Evolutionary conservation across 2,797 vertebrate genomes (phyloP), one percentile per base, ranked within the genome.

Genomic region (Epinephelus malabaricus): DNA sequence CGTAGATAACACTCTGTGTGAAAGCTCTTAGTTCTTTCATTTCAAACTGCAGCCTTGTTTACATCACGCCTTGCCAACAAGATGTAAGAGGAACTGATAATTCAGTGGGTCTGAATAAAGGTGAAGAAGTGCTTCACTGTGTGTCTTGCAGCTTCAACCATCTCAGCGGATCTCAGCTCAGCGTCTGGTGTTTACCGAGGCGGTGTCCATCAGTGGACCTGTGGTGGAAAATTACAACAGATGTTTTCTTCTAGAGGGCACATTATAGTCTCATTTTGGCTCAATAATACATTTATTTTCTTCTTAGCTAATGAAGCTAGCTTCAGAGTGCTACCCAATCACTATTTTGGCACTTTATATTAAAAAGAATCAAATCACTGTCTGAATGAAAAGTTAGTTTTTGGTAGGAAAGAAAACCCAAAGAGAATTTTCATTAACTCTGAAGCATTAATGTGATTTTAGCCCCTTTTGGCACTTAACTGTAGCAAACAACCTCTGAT

Each of bases 151-250:
- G 69, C 9, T 53, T 62, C 43, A 1, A 47, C 59, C 15, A 3
- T 61, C 49, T 5, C 5, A 18, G 34, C 34, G 6, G 34, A 19
- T 30, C 60, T 54, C 61, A 45, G 34, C 15, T 81, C 68, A 81
- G 56, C 18, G 27, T 13, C 0, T 62, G 40, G 58, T 56, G 23
- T 25, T 74, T 46, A 12, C 77, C 47, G 68, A 72, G n/a, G 19
- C 1, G n/a, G 6, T n/a, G 18, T 84, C 67, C 59, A 25, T 73
- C 79, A 66, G 56, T 17, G 21, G 34, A 64, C 79, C 85, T 82
- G 76, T 19, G 30, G 64, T 18, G 23, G 53, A 25, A 59, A 64
- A 27, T 34, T 27, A 63, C 60, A 56, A 50, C 66, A 66, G 34
- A 34, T 21, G 1, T 51, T 47, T 49, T 47, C 25, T 62, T 54